Percentiles rank a stretch among this genome's conserved stretches.
Evolutionary conservation across 2,797 vertebrate species (phyloP).

Genomic region (Danio tinwini): DNA sequence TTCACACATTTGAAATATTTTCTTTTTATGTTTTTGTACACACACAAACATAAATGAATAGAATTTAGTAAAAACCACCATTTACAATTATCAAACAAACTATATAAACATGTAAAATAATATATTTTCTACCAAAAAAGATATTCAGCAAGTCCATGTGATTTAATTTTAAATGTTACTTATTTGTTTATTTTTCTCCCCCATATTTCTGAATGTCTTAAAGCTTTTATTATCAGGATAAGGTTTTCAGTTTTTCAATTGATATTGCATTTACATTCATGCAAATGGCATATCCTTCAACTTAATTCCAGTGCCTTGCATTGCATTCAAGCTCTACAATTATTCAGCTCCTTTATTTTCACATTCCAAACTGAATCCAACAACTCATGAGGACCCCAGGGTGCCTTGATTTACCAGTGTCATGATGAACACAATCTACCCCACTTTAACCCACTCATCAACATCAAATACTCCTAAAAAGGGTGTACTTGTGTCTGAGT

Average conservation of each 20-base stretch:
- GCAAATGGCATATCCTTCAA: background rate
- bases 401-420: background rate
- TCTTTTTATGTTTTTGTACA: no score
- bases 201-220: background rate
- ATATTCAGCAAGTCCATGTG: no score
- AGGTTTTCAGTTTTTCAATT: background rate
- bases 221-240: background rate
- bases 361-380: background rate
- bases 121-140: no score
- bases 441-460: background rate
- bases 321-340: background rate
- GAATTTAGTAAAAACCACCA: no score
- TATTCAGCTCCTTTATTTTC: background rate
- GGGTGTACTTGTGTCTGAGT: background rate
- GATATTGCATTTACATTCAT: background rate
- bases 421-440: background rate
- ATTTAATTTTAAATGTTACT: background rate
- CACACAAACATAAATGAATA: no score
- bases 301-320: background rate
- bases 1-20: no score
- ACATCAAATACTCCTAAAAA: background rate
- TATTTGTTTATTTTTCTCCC: background rate
- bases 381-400: background rate
- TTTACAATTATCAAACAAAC: no score
- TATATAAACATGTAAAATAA: no score